Percentiles rank a stretch among this genome's conserved stretches.
Evolutionary conservation across 2,797 vertebrate species (phyloP).

Genomic region (Notoglanidium macrostoma): DNA sequence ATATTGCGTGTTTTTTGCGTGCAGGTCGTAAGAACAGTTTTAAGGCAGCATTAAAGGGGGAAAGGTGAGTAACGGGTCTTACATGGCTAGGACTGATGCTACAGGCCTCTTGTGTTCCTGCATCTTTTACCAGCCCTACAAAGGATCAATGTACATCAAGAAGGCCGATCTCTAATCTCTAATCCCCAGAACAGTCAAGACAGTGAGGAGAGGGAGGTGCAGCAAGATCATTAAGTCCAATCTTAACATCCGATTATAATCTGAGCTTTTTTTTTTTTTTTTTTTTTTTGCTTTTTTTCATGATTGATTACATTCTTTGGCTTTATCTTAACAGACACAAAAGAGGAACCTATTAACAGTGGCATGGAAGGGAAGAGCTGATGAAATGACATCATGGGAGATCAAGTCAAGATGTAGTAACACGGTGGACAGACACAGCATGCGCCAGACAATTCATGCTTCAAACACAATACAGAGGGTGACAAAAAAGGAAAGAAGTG

Average conservation of each 20-base stretch:
- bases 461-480: slow-evolving; percentile 79
- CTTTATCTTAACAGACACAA: slow-evolving; percentile 70
- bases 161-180: slow-evolving; percentile 71
- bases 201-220: slow-evolving; percentile 78
- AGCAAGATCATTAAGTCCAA: slow-evolving; percentile 71
- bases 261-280: slow-evolving; percentile 61
- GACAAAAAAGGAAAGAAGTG: slow-evolving; percentile 63
- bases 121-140: slow-evolving; percentile 79
- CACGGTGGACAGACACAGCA: slow-evolving; percentile 77
- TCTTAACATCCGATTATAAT: slow-evolving; percentile 67
- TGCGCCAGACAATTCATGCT: slow-evolving; percentile 83
- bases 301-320: slow-evolving; percentile 54
- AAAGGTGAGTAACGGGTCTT: slow-evolving; percentile 80
- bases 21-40: slow-evolving; percentile 8
- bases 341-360: slow-evolving; percentile 87
- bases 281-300: slow-evolving; percentile 67
- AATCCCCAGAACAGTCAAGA: slow-evolving; percentile 77
- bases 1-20: slow-evolving; percentile 41
- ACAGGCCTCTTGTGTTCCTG: slow-evolving; percentile 82
- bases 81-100: slow-evolving; percentile 81
- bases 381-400: slow-evolving; percentile 81
- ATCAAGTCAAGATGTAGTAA: slow-evolving; percentile 77
- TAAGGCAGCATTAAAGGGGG: not conserved
- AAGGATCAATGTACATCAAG: slow-evolving; percentile 75
- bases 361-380: slow-evolving; percentile 82